These are phyloP conservation scores for Oreochromis aureus DNA, from an alignment of 2,113 vertebrate species.

Conservation along the genomic window DNA sequence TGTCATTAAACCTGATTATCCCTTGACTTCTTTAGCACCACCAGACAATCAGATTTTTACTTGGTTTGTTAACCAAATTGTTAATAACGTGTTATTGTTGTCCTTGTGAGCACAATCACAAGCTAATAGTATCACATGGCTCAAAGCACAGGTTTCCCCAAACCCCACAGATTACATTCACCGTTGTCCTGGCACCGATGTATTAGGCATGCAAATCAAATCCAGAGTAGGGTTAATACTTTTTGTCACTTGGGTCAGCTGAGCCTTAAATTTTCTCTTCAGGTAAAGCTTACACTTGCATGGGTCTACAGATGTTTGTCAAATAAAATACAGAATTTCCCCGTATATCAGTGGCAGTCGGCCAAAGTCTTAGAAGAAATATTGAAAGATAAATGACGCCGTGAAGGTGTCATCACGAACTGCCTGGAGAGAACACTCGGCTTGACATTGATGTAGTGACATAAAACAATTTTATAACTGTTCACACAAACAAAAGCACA, in stretches of 20 bases:
- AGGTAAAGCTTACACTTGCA: background rate
- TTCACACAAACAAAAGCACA: slow-evolving; percentile 41
- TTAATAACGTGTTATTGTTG: background rate
- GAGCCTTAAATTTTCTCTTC: background rate
- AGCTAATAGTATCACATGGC: background rate
- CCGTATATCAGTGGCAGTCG: slow-evolving; percentile 17
- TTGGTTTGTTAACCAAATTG: background rate
- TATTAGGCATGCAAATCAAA: background rate
- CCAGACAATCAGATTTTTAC: background rate
- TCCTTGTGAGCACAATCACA: background rate
- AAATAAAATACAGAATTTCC: slow-evolving; percentile 27
- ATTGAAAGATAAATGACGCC: slow-evolving; percentile 55
- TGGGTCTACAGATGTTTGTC: slow-evolving; percentile 28
- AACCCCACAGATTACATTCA: background rate
- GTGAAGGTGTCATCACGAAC: slow-evolving; percentile 24
- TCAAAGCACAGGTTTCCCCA: background rate
- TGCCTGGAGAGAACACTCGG: slow-evolving; percentile 22
- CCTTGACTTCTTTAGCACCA: background rate
- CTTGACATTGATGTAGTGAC: slow-evolving; percentile 40
- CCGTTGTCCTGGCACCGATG: background rate
- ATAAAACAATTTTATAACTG: slow-evolving; percentile 48
- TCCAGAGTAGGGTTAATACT: background rate
- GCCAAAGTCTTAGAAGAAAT: slow-evolving; percentile 45
- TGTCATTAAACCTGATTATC: background rate
- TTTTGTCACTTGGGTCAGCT: background rate